Evolutionary conservation across 2,113 vertebrate species (phyloP).

Genomic region (Calidris pygmaea): DNA sequence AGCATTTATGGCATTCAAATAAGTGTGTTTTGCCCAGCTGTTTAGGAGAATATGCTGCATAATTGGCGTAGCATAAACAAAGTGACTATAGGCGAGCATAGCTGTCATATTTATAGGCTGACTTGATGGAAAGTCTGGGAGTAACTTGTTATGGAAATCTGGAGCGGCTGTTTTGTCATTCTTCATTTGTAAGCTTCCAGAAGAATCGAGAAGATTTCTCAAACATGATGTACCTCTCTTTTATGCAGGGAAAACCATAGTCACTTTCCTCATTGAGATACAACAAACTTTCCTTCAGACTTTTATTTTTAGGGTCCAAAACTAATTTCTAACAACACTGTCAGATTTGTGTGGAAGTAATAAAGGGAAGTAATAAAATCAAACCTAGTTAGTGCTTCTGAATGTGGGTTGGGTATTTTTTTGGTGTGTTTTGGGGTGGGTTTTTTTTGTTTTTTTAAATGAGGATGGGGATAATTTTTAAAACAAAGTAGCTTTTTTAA

Average conservation of each 20-base stretch:
- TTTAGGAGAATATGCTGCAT: background rate
- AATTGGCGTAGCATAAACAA: background rate
- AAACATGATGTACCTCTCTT: background rate
- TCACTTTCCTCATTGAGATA: background rate
- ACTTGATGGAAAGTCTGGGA: background rate
- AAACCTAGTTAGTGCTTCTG: background rate
- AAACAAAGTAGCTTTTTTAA: background rate
- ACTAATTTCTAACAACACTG: background rate
- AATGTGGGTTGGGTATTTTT: background rate
- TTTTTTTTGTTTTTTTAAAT: background rate
- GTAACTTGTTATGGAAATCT: background rate
- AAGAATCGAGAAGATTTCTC: background rate
- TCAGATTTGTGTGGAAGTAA: background rate
- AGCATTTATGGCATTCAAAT: background rate
- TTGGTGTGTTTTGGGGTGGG: background rate
- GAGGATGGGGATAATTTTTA: background rate
- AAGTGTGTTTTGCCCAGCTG: background rate
- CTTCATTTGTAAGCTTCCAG: background rate
- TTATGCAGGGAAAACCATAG: background rate
- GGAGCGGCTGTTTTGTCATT: background rate
- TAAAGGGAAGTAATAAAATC: background rate
- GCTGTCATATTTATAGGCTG: conserved; percentile 4
- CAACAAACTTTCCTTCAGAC: background rate
- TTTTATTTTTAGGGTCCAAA: background rate
- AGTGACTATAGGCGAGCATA: background rate